Percentiles rank a stretch among this genome's conserved stretches.
phyloP scores from a whole-genome alignment of 2,113 vertebrate species.

The Petromus typicus region DNA sequence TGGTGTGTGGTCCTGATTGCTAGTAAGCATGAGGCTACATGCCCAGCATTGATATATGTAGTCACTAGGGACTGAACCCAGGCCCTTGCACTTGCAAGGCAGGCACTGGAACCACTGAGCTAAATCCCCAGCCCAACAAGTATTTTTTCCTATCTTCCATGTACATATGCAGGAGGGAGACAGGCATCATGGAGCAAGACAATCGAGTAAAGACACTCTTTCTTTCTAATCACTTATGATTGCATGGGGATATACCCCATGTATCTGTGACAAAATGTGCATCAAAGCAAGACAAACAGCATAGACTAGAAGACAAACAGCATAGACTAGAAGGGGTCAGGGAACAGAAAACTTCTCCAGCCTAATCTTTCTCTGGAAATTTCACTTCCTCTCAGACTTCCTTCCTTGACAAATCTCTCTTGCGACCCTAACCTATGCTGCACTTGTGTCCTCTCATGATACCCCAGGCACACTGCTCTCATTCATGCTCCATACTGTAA shows the following conservation, averaged over 20 bases:
- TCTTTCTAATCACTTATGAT: background rate
- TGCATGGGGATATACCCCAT: background rate
- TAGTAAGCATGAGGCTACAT: too few relatives aligned
- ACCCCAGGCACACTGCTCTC: slow-evolving; percentile 1
- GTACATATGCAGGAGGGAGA: background rate
- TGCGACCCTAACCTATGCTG: background rate
- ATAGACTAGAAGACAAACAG: background rate
- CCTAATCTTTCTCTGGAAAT: background rate
- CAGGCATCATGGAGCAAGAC: background rate
- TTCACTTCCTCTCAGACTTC: background rate
- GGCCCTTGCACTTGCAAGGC: too few relatives aligned
- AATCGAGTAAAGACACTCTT: background rate
- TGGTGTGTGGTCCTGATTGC: too few relatives aligned
- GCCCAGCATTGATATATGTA: too few relatives aligned
- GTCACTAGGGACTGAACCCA: too few relatives aligned
- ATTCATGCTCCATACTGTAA: background rate
- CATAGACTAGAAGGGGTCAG: background rate
- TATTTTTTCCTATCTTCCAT: background rate
- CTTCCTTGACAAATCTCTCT: slow-evolving; percentile 25
- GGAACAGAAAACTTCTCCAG: background rate
- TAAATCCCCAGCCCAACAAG: too few relatives aligned
- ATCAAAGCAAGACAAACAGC: background rate
- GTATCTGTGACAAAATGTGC: slow-evolving; percentile 10
- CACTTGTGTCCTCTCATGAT: background rate
- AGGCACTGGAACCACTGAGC: too few relatives aligned